A percentile compares a stretch with the other conserved stretches of the same genome.
Evolutionary conservation across 1,140 invertebrate genomes (phyloP).

Genomic region (Sitophilus oryzae): DNA sequence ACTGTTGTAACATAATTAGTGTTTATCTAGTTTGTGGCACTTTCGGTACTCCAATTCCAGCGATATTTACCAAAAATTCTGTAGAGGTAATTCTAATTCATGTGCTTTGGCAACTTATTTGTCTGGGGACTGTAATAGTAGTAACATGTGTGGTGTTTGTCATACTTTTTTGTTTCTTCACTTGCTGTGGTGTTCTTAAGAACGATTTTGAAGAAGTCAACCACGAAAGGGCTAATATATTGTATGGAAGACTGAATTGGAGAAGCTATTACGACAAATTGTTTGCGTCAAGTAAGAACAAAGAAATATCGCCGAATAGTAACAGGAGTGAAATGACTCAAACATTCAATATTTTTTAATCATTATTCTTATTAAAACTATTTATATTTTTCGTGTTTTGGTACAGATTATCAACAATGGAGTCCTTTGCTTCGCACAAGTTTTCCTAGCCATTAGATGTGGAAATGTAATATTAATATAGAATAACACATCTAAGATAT

Average conservation of each 20-base stretch:
- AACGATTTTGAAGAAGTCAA: slow-evolving; percentile 20
- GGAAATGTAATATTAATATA: no score
- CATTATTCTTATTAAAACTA: no score
- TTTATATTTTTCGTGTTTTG: no score
- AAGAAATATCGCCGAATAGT: slow-evolving; percentile 15
- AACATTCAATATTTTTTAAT: slow-evolving; percentile 9
- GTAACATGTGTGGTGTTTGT: slow-evolving; percentile 11
- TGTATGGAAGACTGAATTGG: slow-evolving; percentile 18
- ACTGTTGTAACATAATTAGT: slow-evolving; percentile 31
- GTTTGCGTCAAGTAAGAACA: slow-evolving; percentile 15
- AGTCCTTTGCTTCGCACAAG: no score
- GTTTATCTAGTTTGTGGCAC: slow-evolving; percentile 30
- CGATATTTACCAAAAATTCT: slow-evolving; percentile 12
- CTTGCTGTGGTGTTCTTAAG: slow-evolving; percentile 9
- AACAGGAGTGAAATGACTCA: slow-evolving; percentile 11
- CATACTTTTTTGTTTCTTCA: slow-evolving; percentile 18
- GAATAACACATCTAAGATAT: no score
- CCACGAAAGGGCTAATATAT: slow-evolving; percentile 22
- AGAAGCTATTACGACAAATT: slow-evolving; percentile 19
- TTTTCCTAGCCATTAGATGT: no score
- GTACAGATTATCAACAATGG: no score
- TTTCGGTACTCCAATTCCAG: slow-evolving; percentile 16
- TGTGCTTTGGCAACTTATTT: slow-evolving; percentile 27
- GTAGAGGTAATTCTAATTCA: slow-evolving; percentile 1
- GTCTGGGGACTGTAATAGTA: slow-evolving; percentile 10